Conservation (phyloP, 2,797 vertebrate species). For the Alcedo atthis region DNA sequence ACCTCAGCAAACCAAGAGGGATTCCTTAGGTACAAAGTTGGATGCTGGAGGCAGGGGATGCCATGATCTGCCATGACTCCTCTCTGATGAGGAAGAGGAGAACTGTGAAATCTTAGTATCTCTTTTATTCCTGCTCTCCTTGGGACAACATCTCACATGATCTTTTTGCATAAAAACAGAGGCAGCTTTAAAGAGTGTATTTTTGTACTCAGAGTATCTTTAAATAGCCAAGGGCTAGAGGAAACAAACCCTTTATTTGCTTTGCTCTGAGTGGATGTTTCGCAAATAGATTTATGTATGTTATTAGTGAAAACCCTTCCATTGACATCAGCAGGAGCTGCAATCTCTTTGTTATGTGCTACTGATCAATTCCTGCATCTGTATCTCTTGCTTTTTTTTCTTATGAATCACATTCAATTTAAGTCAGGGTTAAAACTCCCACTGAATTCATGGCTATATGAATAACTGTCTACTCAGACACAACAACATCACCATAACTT, state of each 20-base stretch:
- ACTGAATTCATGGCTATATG: neutral
- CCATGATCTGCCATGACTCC: neutral
- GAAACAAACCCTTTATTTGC: neutral
- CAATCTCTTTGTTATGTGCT: neutral
- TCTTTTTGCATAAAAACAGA: neutral
- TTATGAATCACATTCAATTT: neutral
- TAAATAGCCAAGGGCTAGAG: neutral
- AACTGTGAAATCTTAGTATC: neutral
- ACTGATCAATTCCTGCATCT: neutral
- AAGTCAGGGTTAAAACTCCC: neutral
- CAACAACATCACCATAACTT: accelerated
- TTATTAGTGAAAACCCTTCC: neutral
- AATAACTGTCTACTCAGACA: neutral
- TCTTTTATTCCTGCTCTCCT: neutral
- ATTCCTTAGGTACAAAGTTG: slow-evolving; percentile 24
- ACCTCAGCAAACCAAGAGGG: neutral
- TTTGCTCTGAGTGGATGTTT: neutral
- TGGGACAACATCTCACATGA: neutral
- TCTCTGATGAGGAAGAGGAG: slow-evolving; percentile 15
- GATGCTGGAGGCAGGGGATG: slow-evolving; percentile 1
- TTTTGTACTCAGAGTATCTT: neutral
- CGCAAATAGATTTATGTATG: neutral
- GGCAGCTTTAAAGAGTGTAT: slow-evolving; percentile 8
- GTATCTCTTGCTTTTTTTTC: neutral
- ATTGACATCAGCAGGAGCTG: neutral